phyloP scores from a whole-genome alignment of 1,140 invertebrate species.

The Microplitis demolitor region DNA sequence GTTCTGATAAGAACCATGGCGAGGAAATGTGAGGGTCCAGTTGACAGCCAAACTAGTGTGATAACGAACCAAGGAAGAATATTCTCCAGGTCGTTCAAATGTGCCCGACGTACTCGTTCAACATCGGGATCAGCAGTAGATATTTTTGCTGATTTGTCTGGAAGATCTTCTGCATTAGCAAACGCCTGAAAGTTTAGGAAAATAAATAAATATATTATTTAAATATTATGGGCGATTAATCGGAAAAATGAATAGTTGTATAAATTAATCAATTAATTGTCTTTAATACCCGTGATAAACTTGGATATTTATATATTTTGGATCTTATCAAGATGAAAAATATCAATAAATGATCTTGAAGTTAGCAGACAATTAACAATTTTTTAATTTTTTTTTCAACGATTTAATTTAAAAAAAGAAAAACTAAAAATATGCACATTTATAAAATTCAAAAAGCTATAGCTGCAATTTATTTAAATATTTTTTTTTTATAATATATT shows the following conservation, averaged over 20 bases:
- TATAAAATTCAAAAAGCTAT: too few species aligned
- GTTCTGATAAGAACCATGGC: conserved; percentile 64
- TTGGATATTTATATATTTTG: too few species aligned
- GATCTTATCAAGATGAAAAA: not conserved
- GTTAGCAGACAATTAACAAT: too few species aligned
- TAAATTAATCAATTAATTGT: not conserved
- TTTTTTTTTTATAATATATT: too few species aligned
- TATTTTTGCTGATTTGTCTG: conserved; percentile 51
- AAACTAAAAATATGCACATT: too few species aligned
- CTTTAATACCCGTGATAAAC: not conserved
- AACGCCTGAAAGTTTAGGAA: conserved; percentile 61
- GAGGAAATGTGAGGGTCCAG: conserved; percentile 55
- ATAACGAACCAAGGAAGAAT: conserved; percentile 65
- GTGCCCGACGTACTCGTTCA: conserved; percentile 64
- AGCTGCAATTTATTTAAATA: too few species aligned
- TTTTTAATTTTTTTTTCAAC: too few species aligned
- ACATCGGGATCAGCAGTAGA: conserved; percentile 60
- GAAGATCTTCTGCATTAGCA: conserved; percentile 63
- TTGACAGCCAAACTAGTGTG: conserved; percentile 63
- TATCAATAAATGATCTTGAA: too few species aligned
- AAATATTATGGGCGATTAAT: too few species aligned
- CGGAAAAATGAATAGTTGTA: not conserved
- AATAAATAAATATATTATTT: not conserved
- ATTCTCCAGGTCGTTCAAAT: conserved; percentile 70
- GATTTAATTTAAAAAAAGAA: too few species aligned